Base-by-base conservation (phyloP, 2,797 vertebrate genomes). In the Menidia menidia region DNA sequence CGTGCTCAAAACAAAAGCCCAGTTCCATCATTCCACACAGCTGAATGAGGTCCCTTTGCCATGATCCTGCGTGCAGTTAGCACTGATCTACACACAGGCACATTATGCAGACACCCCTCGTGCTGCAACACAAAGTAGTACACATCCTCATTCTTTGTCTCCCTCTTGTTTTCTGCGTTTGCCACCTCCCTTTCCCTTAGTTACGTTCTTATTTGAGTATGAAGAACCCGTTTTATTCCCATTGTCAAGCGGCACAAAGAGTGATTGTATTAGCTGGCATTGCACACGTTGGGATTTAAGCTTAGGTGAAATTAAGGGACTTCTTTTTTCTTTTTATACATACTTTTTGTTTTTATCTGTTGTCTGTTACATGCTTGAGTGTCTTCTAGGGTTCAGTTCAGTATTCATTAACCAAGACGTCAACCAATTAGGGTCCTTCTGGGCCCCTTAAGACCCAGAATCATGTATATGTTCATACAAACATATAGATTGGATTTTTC, bases 1-100 rank as follows among this genome's bases (percentile, higher is more conserved):
- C 92, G 83, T 94, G 81, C 92, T 93, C 93, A 95, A 95, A 95
- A 88, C 90, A 91, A 93, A 94, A 91, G 95, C 95, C 93, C 94
- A 93, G 93, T 96, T 96, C 94, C 94, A 96, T 96, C 95, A 96
- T 98, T 96, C 94, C 96, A 95, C 94, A 94, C 95, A 78, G 92
- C 94, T 94, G 94, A 95, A 94, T 95, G 94, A 97, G 95, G 93
- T 96, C 94, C 92, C 95, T 94, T 95, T 94, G 95, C 94, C 94
- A 93, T 96, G 95, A 91, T 95, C 94, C 94, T 95, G 94, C 92
- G 95, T 96, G 95, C 95, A 85, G 80, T 95, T 93, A 93, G 95
- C 95, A 94, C 95, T 95, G 94, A 95, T 93, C 91, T 90, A 94
- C 95, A 95, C 92, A 95, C 93, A 94, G 95, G 95, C 95, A 95